These are phyloP conservation scores for Capitulum mitella DNA, from an alignment of 2,888 invertebrate genomes.

Conservation along the genomic window DNA sequence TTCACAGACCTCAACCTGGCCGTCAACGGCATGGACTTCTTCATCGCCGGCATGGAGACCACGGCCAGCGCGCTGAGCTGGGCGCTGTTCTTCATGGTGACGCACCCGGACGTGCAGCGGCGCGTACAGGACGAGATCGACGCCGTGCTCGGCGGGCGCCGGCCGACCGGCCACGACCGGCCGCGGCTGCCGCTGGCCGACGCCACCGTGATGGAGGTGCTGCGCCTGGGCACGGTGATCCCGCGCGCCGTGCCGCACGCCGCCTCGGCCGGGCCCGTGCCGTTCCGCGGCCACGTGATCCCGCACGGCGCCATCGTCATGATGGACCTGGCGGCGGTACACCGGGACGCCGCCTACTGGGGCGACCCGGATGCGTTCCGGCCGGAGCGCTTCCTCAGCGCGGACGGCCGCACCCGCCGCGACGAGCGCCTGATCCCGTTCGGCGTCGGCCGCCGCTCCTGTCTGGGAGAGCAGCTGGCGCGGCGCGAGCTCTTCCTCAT, in stretches of 20 bases:
- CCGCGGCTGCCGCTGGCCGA: slow-evolving; percentile 21
- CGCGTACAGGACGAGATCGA: slow-evolving; percentile 37
- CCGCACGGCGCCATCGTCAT: not conserved
- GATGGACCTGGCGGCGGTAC: not conserved
- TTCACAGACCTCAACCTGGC: not conserved
- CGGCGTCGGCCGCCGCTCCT: slow-evolving; percentile 19
- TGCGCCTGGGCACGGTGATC: not conserved
- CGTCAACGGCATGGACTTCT: slow-evolving; percentile 24
- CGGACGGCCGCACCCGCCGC: not conserved
- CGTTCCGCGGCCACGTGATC: not conserved
- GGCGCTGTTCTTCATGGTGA: slow-evolving; percentile 27
- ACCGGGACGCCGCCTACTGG: slow-evolving; percentile 7
- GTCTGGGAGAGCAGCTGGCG: slow-evolving; percentile 18
- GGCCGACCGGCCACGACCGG: not conserved
- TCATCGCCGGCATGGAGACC: slow-evolving; percentile 26
- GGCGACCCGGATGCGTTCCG: slow-evolving; percentile 20
- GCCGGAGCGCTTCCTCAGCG: slow-evolving; percentile 25
- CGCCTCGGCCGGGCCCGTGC: too few relatives aligned
- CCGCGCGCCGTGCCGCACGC: slow-evolving; percentile 21
- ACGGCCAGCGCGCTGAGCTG: slow-evolving; percentile 17
- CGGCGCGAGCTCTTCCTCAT: not conserved
- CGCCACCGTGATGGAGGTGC: slow-evolving; percentile 24
- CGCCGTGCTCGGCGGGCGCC: not conserved
- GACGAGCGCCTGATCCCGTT: slow-evolving; percentile 12
- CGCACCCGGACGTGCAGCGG: slow-evolving; percentile 30